These are phyloP conservation scores for Himalopsyche kuldschensis DNA, from an alignment of 2,888 invertebrate species.

Conservation along the genomic window DNA sequence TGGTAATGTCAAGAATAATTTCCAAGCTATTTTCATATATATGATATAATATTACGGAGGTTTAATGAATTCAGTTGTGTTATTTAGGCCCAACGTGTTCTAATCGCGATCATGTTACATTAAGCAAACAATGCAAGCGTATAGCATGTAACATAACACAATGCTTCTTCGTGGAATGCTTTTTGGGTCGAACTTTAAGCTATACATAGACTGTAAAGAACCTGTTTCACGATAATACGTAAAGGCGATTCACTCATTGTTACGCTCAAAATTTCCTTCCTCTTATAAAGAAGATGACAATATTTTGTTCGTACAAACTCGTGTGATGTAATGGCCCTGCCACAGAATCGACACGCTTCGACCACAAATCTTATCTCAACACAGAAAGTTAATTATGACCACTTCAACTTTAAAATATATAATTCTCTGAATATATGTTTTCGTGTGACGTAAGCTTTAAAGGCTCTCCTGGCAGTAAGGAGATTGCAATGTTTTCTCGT, in stretches of 20 bases:
- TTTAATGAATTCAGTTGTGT: background rate
- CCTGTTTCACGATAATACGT: background rate
- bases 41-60: no score
- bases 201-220: background rate
- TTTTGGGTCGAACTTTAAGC: background rate
- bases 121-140: background rate
- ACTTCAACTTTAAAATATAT: no score
- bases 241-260: no score
- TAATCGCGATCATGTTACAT: background rate
- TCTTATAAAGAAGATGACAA: no score
- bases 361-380: no score
- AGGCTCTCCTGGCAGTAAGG: background rate
- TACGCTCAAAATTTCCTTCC: no score
- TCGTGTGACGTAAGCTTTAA: background rate
- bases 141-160: background rate
- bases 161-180: background rate
- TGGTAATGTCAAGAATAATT: no score
- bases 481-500: background rate
- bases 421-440: background rate
- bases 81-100: background rate
- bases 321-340: no score
- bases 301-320: no score
- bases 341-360: no score
- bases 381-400: no score
- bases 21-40: no score